Conservation (phyloP, 2,888 invertebrate species). For the Drosophila diplacantha region DNA sequence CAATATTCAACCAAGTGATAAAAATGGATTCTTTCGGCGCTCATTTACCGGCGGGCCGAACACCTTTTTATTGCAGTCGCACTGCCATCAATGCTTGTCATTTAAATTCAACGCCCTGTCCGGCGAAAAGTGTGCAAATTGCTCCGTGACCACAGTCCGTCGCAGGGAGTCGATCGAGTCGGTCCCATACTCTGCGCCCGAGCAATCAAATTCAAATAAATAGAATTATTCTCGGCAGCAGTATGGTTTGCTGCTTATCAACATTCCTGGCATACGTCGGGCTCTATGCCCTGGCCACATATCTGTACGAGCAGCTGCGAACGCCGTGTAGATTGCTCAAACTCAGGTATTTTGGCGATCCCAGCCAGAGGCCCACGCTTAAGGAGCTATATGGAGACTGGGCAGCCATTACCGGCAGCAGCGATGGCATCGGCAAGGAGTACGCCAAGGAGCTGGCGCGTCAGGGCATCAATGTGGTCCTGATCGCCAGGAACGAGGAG, state of each 20-base stretch:
- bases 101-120: slow-evolving; percentile 41
- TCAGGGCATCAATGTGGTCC: slow-evolving; percentile 85
- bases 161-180: slow-evolving; percentile 20
- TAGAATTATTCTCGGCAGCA: not conserved
- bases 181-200: slow-evolving; percentile 4
- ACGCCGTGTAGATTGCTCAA: slow-evolving; percentile 79
- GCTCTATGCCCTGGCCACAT: slow-evolving; percentile 78
- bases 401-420: slow-evolving; percentile 93
- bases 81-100: slow-evolving; percentile 27
- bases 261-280: slow-evolving; percentile 79
- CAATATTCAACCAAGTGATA: slow-evolving; percentile 2
- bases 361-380: slow-evolving; percentile 80
- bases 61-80: slow-evolving; percentile 29
- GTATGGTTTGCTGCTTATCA: slow-evolving; percentile 42
- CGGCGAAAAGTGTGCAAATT: slow-evolving; percentile 14
- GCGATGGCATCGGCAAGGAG: slow-evolving; percentile 93
- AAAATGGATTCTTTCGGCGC: slow-evolving; percentile 12
- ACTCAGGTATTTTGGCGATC: slow-evolving; percentile 77
- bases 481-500: slow-evolving; percentile 86
- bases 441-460: slow-evolving; percentile 88
- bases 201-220: slow-evolving; percentile 4
- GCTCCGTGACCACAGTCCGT: slow-evolving; percentile 36
- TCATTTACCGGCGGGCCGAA: slow-evolving; percentile 28
- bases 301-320: slow-evolving; percentile 81
- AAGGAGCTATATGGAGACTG: slow-evolving; percentile 86